phyloP scores from a whole-genome alignment of 2,113 vertebrate genomes.

The Lutjanus erythropterus region DNA sequence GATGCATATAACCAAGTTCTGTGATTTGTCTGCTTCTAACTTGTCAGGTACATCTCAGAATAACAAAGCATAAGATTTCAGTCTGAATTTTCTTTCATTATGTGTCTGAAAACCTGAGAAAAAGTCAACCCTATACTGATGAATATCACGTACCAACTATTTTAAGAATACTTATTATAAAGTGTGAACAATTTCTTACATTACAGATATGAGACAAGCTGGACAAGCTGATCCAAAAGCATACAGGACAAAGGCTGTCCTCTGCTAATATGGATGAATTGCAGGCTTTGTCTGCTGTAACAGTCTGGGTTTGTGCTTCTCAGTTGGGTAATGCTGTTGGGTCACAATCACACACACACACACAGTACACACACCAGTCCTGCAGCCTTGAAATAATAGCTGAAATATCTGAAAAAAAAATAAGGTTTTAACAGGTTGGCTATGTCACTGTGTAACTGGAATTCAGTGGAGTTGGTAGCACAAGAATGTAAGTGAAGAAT shows the following conservation, averaged over 20 bases:
- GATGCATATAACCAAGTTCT: neutral
- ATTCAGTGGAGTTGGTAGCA: no score
- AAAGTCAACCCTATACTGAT: neutral
- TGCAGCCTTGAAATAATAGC: neutral
- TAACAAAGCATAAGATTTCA: neutral
- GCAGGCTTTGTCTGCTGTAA: constrained; percentile 71
- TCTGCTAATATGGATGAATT: constrained; percentile 67
- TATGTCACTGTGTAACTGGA: neutral
- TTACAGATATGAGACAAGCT: constrained; percentile 20
- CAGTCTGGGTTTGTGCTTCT: constrained; percentile 49
- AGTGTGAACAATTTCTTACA: neutral
- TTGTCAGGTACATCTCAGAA: neutral
- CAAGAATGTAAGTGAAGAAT: neutral
- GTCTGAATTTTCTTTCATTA: neutral
- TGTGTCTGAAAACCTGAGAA: neutral
- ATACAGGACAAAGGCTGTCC: constrained; percentile 54
- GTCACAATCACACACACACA: constrained; percentile 29
- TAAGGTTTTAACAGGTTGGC: neutral
- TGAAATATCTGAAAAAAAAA: neutral
- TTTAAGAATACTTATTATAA: neutral
- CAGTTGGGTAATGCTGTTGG: constrained; percentile 37
- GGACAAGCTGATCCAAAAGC: constrained; percentile 27
- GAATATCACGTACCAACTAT: neutral
- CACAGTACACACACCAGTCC: neutral
- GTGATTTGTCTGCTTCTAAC: neutral